These are phyloP conservation scores for Cydia splendana DNA, from an alignment of 1,140 invertebrate genomes.

Conservation along the genomic window DNA sequence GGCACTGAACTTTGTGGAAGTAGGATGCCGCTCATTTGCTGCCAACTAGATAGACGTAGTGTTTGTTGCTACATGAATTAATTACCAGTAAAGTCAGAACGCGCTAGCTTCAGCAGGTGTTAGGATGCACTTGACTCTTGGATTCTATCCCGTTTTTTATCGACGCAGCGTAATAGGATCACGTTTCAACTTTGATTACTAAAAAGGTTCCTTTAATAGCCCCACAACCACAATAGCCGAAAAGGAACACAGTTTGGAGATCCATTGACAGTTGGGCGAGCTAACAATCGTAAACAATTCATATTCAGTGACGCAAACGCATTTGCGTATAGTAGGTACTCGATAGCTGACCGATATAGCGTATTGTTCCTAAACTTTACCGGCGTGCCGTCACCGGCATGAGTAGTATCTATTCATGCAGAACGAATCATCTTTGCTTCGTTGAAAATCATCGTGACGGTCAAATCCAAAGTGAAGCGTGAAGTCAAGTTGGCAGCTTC, in stretches of 20 bases:
- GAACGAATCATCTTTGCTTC: conserved; percentile 53
- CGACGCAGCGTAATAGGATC: not conserved
- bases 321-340: conserved; percentile 26
- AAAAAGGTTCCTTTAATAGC: conserved; percentile 1
- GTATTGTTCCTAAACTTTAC: conserved; percentile 46
- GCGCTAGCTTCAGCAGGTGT: not conserved
- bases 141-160: not conserved
- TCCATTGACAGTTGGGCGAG: conserved; percentile 5
- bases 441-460: conserved; percentile 43
- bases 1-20: conserved; percentile 64
- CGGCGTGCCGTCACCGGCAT: conserved; percentile 35
- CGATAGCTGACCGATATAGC: conserved; percentile 37
- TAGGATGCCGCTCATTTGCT: conserved; percentile 70
- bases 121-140: not conserved
- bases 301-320: conserved; percentile 34
- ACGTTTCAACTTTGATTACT: not conserved
- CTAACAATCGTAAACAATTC: conserved; percentile 4
- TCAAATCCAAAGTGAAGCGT: conserved; percentile 36
- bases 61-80: conserved; percentile 12
- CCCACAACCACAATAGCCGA: conserved; percentile 10
- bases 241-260: not conserved
- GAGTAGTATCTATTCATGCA: conserved; percentile 46
- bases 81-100: conserved; percentile 8
- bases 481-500: conserved; percentile 37
- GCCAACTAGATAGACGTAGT: conserved; percentile 41